Base-by-base conservation (phyloP, 2,888 invertebrate genomes). In the Byasa hedistus region DNA sequence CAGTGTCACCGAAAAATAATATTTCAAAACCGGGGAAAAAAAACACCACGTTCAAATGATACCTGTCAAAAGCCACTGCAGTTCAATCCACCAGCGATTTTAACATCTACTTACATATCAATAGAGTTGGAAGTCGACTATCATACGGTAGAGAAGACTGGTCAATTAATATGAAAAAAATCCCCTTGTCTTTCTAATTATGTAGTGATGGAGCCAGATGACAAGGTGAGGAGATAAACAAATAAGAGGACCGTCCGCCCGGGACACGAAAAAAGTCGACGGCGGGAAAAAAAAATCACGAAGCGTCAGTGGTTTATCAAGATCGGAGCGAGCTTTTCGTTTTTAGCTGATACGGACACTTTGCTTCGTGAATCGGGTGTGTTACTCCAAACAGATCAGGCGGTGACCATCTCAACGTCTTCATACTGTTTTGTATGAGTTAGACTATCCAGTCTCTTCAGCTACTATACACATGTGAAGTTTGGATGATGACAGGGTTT, bases 101-200 rank as follows among this genome's bases (percentile, higher is more conserved):
- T 24, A 48, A 56, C 70, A 64, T 69, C 36, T 75, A 72, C 0
- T 0, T 0, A 0, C 0, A 2, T 1, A 0, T 0, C 0, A 0
- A 57, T 72, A 80, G 61, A 65, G 73, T 76, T 69, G 21, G 65
- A 61, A 66, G 66, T 76, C 61, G 54, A 1, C 2, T 61, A 57
- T 65, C 12, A 0, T 2, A 1, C 1, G 8, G 68, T 63, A 48
- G 68, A 68, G 69, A 75, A 76, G 81, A 81, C 79, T 80, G 79
- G 79, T 85, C 86, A 86, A 88, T 89, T 88, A 89, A 84, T 83
- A 83, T 81, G 82, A 84, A 86, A 86, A 85, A 86, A 83, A 74
- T 77, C 79, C 79, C 79, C 85, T 83, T 86, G 88, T 88, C 84
- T 85, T 80, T 83, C 86, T 88, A 88, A 89, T 89, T 87, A 87